Base-by-base conservation (phyloP, 2,113 vertebrate species). In the Rhizomys pruinosus region DNA sequence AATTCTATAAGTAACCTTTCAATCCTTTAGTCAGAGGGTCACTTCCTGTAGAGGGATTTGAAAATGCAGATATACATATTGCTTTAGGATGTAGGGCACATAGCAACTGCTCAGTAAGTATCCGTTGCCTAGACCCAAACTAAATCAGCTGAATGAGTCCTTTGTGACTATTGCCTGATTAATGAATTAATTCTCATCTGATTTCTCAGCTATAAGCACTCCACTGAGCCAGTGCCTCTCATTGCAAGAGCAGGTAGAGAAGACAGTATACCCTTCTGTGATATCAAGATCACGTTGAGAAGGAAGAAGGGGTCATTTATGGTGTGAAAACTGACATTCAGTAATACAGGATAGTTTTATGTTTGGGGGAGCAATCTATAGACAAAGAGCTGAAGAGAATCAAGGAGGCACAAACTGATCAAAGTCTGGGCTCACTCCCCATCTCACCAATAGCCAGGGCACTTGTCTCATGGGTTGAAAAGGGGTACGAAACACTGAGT, bases 91-190 rank as follows among this genome's bases (percentile, higher is more conserved):
- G n/a, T 10, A 39, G 81, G 29, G 22, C 34, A 42, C 0, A 5
- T 23, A 72, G 37, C 66, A 92, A 52, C 88, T 82, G 37, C 29
- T 80, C 69, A 90, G 59, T 82, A 94, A 90, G 63, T 72, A 39
- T 57, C 34, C 85, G 59, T 61, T 87, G n/a, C 34, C 23, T 82
- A 32, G 29, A 74, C 25, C 34, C n/a, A 81, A 92, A 78, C 0
- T 19, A 3, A 90, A 87, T 77, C 34, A 81, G 32, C 15, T 73
- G 42, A 76, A 44, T 84, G 91, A 92, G 85, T 44, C 63, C 47
- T 78, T 61, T 81, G 73, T 88, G 34, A 78, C 72, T 44, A 20
- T 84, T 57, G 74, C 37, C 79, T 42, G 39, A 59, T 89, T 76
- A 68, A 76, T 76, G 55, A 68, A 71, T 64, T 63, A 52, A 82